Percentiles rank a stretch among this genome's conserved stretches.
Conservation (phyloP, 2,888 invertebrate genomes). For the Eupithecia exiguata region DNA sequence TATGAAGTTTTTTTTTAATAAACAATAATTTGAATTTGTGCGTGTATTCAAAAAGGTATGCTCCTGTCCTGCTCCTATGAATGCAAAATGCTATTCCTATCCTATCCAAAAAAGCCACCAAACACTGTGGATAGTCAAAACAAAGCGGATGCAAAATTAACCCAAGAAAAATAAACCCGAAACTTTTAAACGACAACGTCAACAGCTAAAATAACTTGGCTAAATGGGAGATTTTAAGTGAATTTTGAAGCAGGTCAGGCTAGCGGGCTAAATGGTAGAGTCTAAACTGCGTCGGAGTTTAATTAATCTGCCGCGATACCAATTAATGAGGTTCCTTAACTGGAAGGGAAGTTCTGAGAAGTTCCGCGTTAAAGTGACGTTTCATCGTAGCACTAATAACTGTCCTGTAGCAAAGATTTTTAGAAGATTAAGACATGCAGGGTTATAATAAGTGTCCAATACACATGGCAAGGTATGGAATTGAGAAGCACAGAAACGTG, state of each 20-base stretch:
- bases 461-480: neutral
- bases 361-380: neutral
- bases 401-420: neutral
- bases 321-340: slow-evolving; percentile 45
- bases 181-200: slow-evolving; percentile 28
- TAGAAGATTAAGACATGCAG: neutral
- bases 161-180: slow-evolving; percentile 8
- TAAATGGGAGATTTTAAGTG: slow-evolving; percentile 38
- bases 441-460: no score
- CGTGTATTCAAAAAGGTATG: no score
- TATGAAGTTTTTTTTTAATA: no score
- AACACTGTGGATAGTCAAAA: neutral
- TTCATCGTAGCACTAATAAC: neutral
- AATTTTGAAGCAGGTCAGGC: slow-evolving; percentile 38
- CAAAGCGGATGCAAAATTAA: slow-evolving; percentile 14
- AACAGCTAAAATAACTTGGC: slow-evolving; percentile 36
- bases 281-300: slow-evolving; percentile 42
- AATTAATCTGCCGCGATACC: slow-evolving; percentile 54
- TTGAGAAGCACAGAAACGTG: neutral
- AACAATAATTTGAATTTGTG: no score
- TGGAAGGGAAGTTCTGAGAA: slow-evolving; percentile 17
- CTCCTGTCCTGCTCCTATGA: no score
- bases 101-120: no score
- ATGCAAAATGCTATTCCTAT: no score
- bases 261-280: slow-evolving; percentile 25